A percentile compares a stretch with the other conserved stretches of the same genome.
These are phyloP conservation scores for Toxostoma redivivum DNA, from an alignment of 2,113 vertebrate species.

Conservation along the genomic window DNA sequence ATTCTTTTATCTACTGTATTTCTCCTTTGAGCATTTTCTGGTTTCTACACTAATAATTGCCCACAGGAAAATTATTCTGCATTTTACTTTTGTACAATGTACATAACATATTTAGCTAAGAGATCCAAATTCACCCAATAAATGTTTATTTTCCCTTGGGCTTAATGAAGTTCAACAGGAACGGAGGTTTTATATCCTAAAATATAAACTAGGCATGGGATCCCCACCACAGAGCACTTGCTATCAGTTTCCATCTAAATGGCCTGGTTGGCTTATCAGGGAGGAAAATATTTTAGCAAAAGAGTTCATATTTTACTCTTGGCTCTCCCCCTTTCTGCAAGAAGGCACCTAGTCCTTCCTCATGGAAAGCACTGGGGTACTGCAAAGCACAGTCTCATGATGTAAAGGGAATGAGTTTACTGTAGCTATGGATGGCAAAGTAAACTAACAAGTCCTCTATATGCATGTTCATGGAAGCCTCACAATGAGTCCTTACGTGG, in stretches of 20 bases:
- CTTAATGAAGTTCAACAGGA: background rate
- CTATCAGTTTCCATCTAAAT: background rate
- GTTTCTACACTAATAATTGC: background rate
- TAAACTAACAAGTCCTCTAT: background rate
- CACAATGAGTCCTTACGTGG: background rate
- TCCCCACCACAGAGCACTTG: background rate
- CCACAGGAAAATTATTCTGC: background rate
- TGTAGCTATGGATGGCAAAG: background rate
- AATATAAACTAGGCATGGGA: background rate
- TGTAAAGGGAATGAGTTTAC: background rate
- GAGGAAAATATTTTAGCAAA: background rate
- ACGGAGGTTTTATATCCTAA: background rate
- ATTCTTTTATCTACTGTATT: background rate
- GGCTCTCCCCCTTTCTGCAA: background rate
- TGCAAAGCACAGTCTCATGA: background rate
- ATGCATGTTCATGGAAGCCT: background rate
- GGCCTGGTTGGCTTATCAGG: background rate
- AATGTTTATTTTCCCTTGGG: background rate
- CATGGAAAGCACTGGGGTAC: background rate
- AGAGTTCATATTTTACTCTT: background rate
- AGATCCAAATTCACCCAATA: background rate
- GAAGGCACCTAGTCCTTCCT: background rate
- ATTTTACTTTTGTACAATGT: background rate
- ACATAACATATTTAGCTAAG: background rate
- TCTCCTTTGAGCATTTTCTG: background rate